A percentile compares a stretch with the other conserved stretches of the same genome.
These are phyloP conservation scores for Nebria salina DNA, from an alignment of 2,888 invertebrate genomes.

Conservation along the genomic window DNA sequence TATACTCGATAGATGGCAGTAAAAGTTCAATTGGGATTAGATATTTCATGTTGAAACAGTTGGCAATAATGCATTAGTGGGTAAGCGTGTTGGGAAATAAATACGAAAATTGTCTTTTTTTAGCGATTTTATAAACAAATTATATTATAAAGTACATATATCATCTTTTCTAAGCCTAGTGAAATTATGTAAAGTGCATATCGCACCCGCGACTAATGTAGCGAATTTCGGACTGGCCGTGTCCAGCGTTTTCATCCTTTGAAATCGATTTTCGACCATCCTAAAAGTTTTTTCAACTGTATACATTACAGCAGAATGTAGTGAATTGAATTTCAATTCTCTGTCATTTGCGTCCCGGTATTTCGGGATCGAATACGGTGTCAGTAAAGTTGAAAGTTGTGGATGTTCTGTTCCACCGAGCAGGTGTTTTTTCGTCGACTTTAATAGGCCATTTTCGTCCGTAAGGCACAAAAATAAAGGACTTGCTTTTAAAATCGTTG, in stretches of 20 bases:
- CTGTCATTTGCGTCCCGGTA: slow-evolving; percentile 33
- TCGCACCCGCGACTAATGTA: slow-evolving; percentile 49
- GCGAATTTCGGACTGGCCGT: slow-evolving; percentile 49
- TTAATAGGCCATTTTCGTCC: slow-evolving; percentile 47
- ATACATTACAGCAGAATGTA: slow-evolving; percentile 51
- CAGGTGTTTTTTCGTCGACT: slow-evolving; percentile 49
- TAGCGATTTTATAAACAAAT: neutral
- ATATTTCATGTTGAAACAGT: slow-evolving; percentile 1
- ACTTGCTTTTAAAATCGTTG: slow-evolving; percentile 50
- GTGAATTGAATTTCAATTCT: slow-evolving; percentile 49
- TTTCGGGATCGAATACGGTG: slow-evolving; percentile 48
- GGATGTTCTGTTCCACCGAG: slow-evolving; percentile 52
- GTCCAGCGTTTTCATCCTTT: slow-evolving; percentile 50
- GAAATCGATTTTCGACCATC: slow-evolving; percentile 51
- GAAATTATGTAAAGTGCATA: slow-evolving; percentile 53
- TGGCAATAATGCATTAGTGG: slow-evolving; percentile 33
- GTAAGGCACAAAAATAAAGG: slow-evolving; percentile 48
- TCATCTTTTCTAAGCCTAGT: slow-evolving; percentile 50
- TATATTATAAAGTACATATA: slow-evolving; percentile 40
- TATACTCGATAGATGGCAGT: neutral
- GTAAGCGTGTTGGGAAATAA: neutral
- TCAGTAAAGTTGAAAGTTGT: slow-evolving; percentile 50
- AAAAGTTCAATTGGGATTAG: no score
- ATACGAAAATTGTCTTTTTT: slow-evolving; percentile 1
- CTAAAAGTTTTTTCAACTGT: slow-evolving; percentile 51